These are phyloP conservation scores for Diadegma fenestrale DNA, from an alignment of 2,888 invertebrate species.

Conservation along the genomic window DNA sequence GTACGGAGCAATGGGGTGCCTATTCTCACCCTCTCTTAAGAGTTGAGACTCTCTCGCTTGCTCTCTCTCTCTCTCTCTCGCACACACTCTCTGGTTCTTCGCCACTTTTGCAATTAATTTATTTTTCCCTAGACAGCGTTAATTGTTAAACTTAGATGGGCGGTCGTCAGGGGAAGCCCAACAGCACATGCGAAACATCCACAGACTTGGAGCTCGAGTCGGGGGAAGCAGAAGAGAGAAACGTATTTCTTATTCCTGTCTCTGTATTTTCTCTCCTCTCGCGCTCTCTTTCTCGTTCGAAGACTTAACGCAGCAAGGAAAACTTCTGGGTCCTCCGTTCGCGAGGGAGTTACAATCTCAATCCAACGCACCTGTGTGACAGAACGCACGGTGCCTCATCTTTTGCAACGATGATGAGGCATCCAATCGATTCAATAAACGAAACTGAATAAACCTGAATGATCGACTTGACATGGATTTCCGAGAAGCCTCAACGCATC, in stretches of 20 bases:
- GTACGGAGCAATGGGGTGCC: constrained; percentile 51
- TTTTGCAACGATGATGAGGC: not conserved
- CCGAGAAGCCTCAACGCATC: not conserved
- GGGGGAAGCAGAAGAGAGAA: constrained; percentile 42
- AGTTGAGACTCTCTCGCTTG: not conserved
- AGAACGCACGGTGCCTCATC: not conserved
- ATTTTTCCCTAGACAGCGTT: constrained; percentile 82
- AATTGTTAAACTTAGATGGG: constrained; percentile 85
- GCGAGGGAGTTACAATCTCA: not conserved
- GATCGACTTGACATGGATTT: not conserved
- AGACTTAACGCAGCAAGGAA: not conserved
- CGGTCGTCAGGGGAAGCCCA: constrained; percentile 80
- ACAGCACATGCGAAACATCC: constrained; percentile 73
- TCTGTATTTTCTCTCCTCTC: not conserved
- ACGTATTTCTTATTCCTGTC: constrained; percentile 48
- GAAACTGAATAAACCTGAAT: not conserved
- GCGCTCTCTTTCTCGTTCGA: not conserved
- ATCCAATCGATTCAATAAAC: too few species aligned
- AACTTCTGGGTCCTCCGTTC: constrained; percentile 2
- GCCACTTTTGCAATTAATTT: constrained; percentile 80
- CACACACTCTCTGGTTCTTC: constrained; percentile 43
- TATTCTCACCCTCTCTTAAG: constrained; percentile 32
- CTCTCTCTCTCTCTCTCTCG: not conserved
- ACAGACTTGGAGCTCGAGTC: constrained; percentile 20
- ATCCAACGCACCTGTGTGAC: not conserved